Percentiles rank a stretch among this genome's conserved stretches.
Conservation (phyloP, 2,113 vertebrate species). For the Anguilla japonica region DNA sequence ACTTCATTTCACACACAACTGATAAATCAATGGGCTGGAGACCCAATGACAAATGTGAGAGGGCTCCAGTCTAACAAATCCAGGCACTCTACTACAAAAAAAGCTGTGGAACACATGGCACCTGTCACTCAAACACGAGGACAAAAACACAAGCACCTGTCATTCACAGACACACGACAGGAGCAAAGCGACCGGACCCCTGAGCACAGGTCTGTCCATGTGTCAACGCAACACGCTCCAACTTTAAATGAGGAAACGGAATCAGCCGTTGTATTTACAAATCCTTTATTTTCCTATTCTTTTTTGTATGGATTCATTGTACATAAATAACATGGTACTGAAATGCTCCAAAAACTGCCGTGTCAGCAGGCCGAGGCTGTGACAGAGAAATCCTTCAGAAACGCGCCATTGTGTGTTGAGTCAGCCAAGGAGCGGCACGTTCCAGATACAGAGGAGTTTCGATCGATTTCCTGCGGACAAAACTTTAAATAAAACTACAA, state of each 20-base stretch:
- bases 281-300: conserved; percentile 56
- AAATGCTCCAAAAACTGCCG: conserved; percentile 34
- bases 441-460: conserved; percentile 22
- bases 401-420: conserved; percentile 19
- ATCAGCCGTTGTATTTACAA: conserved; percentile 44
- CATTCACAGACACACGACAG: background rate
- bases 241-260: background rate
- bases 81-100: background rate
- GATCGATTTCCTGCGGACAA: conserved; percentile 16
- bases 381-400: conserved; percentile 14
- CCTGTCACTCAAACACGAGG: background rate
- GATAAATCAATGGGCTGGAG: background rate
- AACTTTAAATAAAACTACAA: conserved; percentile 24
- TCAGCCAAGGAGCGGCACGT: background rate
- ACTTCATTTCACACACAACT: background rate
- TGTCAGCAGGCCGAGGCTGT: conserved; percentile 25
- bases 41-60: background rate
- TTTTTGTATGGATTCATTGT: conserved; percentile 62
- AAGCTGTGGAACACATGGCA: background rate
- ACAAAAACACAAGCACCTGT: background rate
- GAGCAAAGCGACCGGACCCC: background rate
- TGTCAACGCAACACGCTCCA: background rate
- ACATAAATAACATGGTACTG: conserved; percentile 46
- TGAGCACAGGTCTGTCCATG: background rate
- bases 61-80: background rate